Conservation (phyloP, 2,113 vertebrate genomes). For the Passer montanus region DNA sequence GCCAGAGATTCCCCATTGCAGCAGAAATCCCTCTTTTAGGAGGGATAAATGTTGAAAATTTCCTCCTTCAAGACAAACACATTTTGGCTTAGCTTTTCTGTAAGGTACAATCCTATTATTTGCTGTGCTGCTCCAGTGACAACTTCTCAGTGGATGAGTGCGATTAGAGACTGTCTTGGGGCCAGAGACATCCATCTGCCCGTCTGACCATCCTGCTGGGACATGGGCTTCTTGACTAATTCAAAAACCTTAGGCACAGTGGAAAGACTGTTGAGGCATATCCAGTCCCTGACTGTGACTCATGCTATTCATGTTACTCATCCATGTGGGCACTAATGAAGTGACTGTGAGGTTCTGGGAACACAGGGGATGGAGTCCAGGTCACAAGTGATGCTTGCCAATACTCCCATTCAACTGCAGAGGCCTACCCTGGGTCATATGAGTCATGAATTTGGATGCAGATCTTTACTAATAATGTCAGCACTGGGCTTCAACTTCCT, state of each 20-base stretch:
- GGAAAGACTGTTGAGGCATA: slow-evolving; percentile 46
- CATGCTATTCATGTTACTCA: slow-evolving; percentile 55
- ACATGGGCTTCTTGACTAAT: slow-evolving; percentile 17
- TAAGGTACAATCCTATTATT: background rate
- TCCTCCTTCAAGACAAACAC: background rate
- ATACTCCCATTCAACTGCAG: background rate
- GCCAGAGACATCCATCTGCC: slow-evolving; percentile 53
- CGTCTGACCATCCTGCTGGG: slow-evolving; percentile 50
- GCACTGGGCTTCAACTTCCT: background rate
- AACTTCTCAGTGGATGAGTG: background rate
- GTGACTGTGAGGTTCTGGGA: slow-evolving; percentile 62
- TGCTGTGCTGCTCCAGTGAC: background rate
- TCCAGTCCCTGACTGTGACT: slow-evolving; percentile 52
- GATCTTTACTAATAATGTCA: slow-evolving; percentile 10
- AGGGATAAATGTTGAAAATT: background rate
- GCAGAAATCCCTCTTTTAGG: background rate
- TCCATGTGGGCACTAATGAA: slow-evolving; percentile 64
- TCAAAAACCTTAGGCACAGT: slow-evolving; percentile 36
- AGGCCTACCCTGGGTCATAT: slow-evolving; percentile 38
- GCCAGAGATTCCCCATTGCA: background rate
- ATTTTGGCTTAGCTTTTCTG: background rate
- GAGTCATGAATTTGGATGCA: slow-evolving; percentile 50
- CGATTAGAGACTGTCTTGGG: slow-evolving; percentile 13
- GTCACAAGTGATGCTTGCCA: slow-evolving; percentile 45
- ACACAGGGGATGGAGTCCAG: slow-evolving; percentile 26